Conservation (phyloP, 2,888 invertebrate genomes). For the Eutolmus rufibarbis region DNA sequence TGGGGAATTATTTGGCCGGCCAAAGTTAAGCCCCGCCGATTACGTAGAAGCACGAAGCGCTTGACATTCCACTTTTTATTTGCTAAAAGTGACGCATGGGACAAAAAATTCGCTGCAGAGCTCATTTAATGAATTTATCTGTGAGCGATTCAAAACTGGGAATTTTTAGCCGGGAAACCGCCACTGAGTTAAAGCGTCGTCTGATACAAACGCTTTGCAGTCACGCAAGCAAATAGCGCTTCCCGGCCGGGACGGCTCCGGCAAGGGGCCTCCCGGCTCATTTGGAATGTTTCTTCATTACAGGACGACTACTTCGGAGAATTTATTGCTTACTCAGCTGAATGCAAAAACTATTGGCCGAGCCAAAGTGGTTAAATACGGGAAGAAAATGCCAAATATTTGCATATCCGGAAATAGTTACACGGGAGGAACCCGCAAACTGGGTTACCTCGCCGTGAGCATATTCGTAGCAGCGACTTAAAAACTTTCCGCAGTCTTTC, state of each 20-base stretch:
- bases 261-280: background rate
- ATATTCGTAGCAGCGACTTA: background rate
- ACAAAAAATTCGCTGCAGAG: background rate
- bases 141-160: background rate
- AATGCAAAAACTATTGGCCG: background rate
- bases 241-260: background rate
- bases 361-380: background rate
- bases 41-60: background rate
- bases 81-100: background rate
- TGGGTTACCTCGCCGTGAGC: background rate
- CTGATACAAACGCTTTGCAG: background rate
- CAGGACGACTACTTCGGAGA: background rate
- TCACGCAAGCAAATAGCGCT: constrained; percentile 1
- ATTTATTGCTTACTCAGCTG: constrained; percentile 16
- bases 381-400: constrained; percentile 1
- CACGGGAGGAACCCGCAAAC: background rate
- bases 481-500: background rate
- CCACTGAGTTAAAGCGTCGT: background rate
- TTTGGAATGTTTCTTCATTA: constrained; percentile 7
- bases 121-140: constrained; percentile 1
- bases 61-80: background rate
- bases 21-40: background rate
- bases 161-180: background rate
- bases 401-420: constrained; percentile 1
- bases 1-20: background rate